A percentile compares a stretch with the other conserved stretches of the same genome.
These are phyloP conservation scores for Ennomos erosarius DNA, from an alignment of 2,888 invertebrate species.

Conservation along the genomic window DNA sequence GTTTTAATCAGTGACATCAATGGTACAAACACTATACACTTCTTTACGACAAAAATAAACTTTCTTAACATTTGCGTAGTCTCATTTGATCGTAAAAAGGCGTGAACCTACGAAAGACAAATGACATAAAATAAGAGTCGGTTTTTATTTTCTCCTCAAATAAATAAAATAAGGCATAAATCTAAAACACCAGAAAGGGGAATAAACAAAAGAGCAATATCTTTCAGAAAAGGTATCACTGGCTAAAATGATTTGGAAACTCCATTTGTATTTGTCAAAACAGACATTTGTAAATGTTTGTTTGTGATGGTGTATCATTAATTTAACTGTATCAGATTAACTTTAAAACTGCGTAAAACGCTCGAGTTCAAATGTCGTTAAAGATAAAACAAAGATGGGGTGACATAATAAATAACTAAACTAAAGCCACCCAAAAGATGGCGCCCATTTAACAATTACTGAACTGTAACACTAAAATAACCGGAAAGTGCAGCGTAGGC, in stretches of 20 bases:
- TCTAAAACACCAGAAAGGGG: slow-evolving; percentile 7
- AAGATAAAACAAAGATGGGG: too few relatives aligned
- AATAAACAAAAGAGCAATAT: slow-evolving; percentile 23
- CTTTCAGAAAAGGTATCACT: slow-evolving; percentile 14
- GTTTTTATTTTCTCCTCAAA: slow-evolving; percentile 31
- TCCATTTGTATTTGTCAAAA: slow-evolving; percentile 27
- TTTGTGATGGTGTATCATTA: slow-evolving; percentile 16
- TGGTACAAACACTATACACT: neutral
- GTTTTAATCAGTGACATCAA: too few relatives aligned
- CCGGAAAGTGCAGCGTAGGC: too few relatives aligned
- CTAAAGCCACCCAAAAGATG: too few relatives aligned
- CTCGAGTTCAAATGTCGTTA: too few relatives aligned
- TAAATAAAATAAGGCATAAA: slow-evolving; percentile 37
- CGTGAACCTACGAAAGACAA: slow-evolving; percentile 31
- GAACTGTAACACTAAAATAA: too few relatives aligned
- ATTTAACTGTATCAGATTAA: slow-evolving; percentile 15
- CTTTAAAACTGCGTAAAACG: slow-evolving; percentile 3
- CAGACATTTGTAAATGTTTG: slow-evolving; percentile 25
- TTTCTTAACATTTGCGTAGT: slow-evolving; percentile 7
- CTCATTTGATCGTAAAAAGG: slow-evolving; percentile 28
- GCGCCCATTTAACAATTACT: too few relatives aligned
- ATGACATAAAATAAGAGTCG: slow-evolving; percentile 30
- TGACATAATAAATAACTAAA: too few relatives aligned
- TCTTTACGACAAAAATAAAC: slow-evolving; percentile 8
- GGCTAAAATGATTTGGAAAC: slow-evolving; percentile 21